Evolutionary conservation across 2,797 vertebrate species (phyloP).

Genomic region (Schizopygopsis malacanthus): DNA sequence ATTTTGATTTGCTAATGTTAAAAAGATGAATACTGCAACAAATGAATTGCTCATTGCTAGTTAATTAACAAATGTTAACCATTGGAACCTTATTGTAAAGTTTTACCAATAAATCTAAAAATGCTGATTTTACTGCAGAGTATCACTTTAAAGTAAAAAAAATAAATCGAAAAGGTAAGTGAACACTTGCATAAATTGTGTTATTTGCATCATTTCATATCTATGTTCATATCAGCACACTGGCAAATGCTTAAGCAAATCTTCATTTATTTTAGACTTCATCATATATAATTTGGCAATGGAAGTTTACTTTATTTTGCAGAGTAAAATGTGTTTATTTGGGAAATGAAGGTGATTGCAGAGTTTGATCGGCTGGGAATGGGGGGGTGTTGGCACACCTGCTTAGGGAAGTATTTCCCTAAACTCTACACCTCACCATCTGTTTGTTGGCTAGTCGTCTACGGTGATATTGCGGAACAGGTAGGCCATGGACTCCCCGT

Average conservation of each 20-base stretch:
- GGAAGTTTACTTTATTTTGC: not conserved
- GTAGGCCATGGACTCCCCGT: conserved; percentile 98
- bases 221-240: not conserved
- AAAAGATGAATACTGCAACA: too few species aligned
- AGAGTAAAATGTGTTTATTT: not conserved
- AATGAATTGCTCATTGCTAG: not conserved
- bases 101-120: not conserved
- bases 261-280: not conserved
- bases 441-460: conserved; percentile 82
- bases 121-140: not conserved
- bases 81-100: not conserved
- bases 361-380: not conserved
- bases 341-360: not conserved
- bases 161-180: not conserved
- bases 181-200: not conserved
- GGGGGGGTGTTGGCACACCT: conserved; percentile 47
- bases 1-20: too few species aligned
- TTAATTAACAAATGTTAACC: not conserved
- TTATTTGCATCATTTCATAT: not conserved
- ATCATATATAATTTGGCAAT: not conserved
- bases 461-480: conserved; percentile 96
- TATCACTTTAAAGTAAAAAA: not conserved
- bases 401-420: conserved; percentile 10
- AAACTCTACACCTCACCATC: conserved; percentile 24
- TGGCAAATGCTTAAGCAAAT: not conserved